Evolutionary conservation across 2,888 invertebrate species (phyloP), one percentile per base, ranked within the genome.

Genomic region (Mythimna vitellina): DNA sequence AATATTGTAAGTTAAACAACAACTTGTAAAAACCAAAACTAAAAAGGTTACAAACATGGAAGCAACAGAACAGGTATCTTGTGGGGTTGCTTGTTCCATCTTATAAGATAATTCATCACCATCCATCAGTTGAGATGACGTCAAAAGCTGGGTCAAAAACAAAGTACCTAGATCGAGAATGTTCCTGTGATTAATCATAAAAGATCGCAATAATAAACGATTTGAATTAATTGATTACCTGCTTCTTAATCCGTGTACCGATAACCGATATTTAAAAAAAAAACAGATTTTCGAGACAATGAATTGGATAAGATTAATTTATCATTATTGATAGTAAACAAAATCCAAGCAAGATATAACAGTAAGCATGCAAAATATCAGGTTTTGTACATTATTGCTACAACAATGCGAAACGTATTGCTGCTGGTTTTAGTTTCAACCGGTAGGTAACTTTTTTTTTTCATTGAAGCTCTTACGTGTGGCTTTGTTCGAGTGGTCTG

Each of bases 391-490:
- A n/a, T 60, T 49, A 68, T 42, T 61, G 22, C 14, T 65, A n/a
- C 10, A 70, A 81, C 61, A 54, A 81, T 78, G 78, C 64, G 22
- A 32, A 70, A 62, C 64, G 64, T 60, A 38, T 7, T 76, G 8
- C 29, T 64, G 0, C 12, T 81, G 29, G 14, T 64, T 51, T 54
- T 77, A 51, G 29, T 70, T 56, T 65, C 25, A 1, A 51, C 57
- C 14, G 78, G 81, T 65, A 51, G 7, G 77, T 63, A 42, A 17
- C 14, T n/a, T 51, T 46, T n/a, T n/a, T n/a, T 29, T 53, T 70
- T 38, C 10, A 5, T 20, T 77, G 10, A 49, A 51, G 17, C 54
- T 60, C 9, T 32, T 32, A 35, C 25, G 22, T 77, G 58, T 53
- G 20, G 46, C 12, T 70, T 46, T 70, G 51, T 70, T 70, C 8